Conservation (phyloP, 30 jellyfish, hydroid and myxozoan species). For the Turritopsis dohrnii region DNA sequence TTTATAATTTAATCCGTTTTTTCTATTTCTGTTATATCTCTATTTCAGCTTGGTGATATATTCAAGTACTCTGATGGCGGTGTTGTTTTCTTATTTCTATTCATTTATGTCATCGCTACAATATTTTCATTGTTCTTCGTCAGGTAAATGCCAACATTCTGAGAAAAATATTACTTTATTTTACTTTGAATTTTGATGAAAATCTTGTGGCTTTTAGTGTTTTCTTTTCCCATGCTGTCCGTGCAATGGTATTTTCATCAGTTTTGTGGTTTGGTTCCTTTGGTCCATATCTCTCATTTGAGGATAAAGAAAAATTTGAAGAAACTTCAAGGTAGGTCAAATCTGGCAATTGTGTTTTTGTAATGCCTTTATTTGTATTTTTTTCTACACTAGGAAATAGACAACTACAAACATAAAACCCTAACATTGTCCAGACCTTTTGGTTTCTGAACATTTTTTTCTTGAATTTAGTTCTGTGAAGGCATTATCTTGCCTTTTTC, state of each 20-base stretch:
- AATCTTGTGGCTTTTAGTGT: slow-evolving; percentile 38
- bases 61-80: slow-evolving; percentile 46
- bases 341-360: not conserved
- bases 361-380: no score
- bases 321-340: not conserved
- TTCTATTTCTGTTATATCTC: not conserved
- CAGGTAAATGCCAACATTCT: slow-evolving; percentile 42
- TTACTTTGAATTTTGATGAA: not conserved
- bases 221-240: slow-evolving; percentile 75
- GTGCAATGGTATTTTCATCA: slow-evolving; percentile 90
- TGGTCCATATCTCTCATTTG: slow-evolving; percentile 71
- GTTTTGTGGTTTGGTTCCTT: slow-evolving; percentile 75
- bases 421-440: no score
- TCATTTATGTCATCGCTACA: slow-evolving; percentile 48
- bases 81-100: slow-evolving; percentile 46
- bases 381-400: no score
- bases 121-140: slow-evolving; percentile 63
- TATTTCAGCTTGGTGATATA: slow-evolving; percentile 65
- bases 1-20: not conserved
- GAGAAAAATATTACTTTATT: not conserved
- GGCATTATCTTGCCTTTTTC: slow-evolving; percentile 90
- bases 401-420: no score
- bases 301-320: slow-evolving; percentile 41
- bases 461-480: slow-evolving; percentile 37
- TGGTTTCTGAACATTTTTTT: not conserved